Evolutionary conservation across 1,140 invertebrate species (phyloP), one percentile per base, ranked within the genome.

Genomic region (Dendrolimus kikuchii): DNA sequence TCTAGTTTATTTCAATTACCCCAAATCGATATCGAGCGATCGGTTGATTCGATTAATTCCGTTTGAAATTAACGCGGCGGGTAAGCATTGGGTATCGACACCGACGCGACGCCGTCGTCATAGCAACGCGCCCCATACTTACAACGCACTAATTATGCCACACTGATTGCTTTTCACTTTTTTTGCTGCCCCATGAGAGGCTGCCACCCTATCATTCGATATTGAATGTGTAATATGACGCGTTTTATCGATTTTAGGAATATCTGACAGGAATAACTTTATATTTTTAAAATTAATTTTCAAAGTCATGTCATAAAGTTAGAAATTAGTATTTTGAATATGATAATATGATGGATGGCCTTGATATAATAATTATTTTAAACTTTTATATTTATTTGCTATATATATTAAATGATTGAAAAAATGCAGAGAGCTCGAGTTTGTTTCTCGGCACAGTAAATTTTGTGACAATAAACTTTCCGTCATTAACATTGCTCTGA

Each of bases 91-190:
- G 72, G 77, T 81, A 82, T 75, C 68, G 63, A 64, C 62, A 71
- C 66, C 66, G 75, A 81, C 75, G 82, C 66, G 75, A 81, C 75
- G 82, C 78, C 47, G 81, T 84, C 60, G 66, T 68, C 74, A 84
- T 82, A 74, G 67, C 68, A 77, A 86, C 82, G 66, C 82, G 76
- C 82, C 82, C 82, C 74, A 86, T 82, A 83, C 75, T 82, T 71
- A 79, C 80, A 74, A 81, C 77, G 73, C 80, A 86, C 82, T 86
- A 86, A 86, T 86, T 86, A 86, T 80, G 74, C 77, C 80, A 82
- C 80, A 83, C 76, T 86, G 81, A 86, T 86, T 86, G 82, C 82
- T 82, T 86, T 86, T 80, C 79, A 77, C 81, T 80, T 86, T 85
- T 78, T 59, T 85, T 85, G 77, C 63, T 82, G 70, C 79, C 80